Evolutionary conservation across 2,888 invertebrate species (phyloP).

Genomic region (Drosophila mimetica): DNA sequence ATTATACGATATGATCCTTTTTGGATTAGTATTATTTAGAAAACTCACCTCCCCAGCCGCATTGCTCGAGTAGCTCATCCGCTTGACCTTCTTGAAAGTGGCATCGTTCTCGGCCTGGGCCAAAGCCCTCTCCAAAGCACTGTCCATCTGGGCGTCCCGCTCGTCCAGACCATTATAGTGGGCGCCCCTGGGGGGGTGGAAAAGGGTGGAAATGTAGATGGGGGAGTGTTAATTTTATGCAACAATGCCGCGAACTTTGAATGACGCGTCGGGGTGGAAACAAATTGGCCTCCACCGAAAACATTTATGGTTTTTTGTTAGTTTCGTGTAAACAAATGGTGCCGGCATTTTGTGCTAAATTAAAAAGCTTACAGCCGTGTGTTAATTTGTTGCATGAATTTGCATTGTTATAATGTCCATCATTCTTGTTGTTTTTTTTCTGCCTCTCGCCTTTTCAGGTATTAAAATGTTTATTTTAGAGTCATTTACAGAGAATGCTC

Average conservation of each 20-base stretch:
- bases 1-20: no score
- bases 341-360: conserved; percentile 53
- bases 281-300: conserved; percentile 5
- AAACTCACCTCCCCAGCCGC: conserved; percentile 87
- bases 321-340: conserved; percentile 44
- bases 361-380: conserved; percentile 55
- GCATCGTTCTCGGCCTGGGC: conserved; percentile 88
- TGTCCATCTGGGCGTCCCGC: conserved; percentile 85
- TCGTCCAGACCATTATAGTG: conserved; percentile 80
- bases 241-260: conserved; percentile 24
- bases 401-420: conserved; percentile 25
- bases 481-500: conserved; percentile 22
- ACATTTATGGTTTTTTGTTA: conserved; percentile 30
- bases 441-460: conserved; percentile 1
- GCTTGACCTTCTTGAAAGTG: conserved; percentile 89
- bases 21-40: no score
- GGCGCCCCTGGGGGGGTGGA: conserved; percentile 45
- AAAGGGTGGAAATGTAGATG: background rate
- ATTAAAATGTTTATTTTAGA: conserved; percentile 21
- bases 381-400: conserved; percentile 54
- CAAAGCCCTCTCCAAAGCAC: conserved; percentile 88
- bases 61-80: conserved; percentile 90
- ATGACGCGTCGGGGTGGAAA: conserved; percentile 23
- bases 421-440: background rate
- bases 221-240: conserved; percentile 30